phyloP scores from a whole-genome alignment of 2,797 vertebrate genomes.

The Arnoldichthys spilopterus region DNA sequence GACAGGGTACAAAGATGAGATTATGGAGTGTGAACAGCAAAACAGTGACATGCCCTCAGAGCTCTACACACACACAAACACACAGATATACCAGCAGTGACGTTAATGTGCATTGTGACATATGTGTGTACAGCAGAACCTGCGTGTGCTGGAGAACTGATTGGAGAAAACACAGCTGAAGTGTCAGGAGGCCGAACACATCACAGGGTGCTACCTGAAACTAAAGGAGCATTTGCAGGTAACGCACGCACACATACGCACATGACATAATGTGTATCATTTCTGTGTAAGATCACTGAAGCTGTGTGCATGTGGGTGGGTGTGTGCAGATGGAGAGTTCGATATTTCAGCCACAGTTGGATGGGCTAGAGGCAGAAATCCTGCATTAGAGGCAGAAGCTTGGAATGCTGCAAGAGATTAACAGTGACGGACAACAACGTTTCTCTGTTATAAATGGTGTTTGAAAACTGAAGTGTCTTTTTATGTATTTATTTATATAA shows the following conservation, averaged over 20 bases:
- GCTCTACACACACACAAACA: too few species aligned
- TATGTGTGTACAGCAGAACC: constrained; percentile 68
- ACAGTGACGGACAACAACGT: constrained; percentile 74
- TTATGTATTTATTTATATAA: too few species aligned
- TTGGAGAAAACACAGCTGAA: constrained; percentile 87
- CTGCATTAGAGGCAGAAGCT: constrained; percentile 76
- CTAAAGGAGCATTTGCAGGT: constrained; percentile 86
- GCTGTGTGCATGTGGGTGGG: background rate
- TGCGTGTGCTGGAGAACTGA: constrained; percentile 83
- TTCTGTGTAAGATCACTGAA: too few species aligned
- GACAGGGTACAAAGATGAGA: too few species aligned
- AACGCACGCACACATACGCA: constrained; percentile 11
- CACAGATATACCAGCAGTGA: too few species aligned
- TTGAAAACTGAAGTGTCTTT: too few species aligned
- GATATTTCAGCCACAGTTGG: constrained; percentile 78
- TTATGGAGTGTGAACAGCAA: too few species aligned
- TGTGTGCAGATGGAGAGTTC: constrained; percentile 82
- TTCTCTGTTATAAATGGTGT: too few species aligned
- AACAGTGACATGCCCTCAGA: too few species aligned
- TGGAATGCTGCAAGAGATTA: constrained; percentile 75
- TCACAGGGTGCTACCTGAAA: constrained; percentile 79
- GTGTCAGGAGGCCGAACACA: constrained; percentile 79
- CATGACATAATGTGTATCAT: too few species aligned
- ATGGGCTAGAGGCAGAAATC: constrained; percentile 80
- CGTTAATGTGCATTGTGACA: too few species aligned